phyloP scores from a whole-genome alignment of 2,797 vertebrate genomes.

The Netta rufina region DNA sequence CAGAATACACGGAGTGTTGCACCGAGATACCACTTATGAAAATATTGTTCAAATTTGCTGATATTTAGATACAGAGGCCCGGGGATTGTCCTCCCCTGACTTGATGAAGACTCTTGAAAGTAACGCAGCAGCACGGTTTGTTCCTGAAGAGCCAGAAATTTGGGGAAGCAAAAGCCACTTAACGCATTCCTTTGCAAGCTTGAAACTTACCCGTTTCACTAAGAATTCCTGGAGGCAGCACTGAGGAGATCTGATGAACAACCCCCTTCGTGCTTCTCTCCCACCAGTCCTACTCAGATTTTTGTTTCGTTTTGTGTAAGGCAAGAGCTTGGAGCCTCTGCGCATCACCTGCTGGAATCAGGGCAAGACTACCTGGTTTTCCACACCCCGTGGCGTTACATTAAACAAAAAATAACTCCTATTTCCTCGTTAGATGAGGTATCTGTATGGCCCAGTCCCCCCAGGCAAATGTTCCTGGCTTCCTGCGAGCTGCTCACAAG shows the following conservation, averaged over 20 bases:
- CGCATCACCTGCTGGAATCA: not conserved
- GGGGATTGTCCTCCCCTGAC: not conserved
- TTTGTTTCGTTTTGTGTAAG: not conserved
- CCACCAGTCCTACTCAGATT: not conserved
- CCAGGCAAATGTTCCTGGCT: too few species aligned
- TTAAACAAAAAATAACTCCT: not conserved
- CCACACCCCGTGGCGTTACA: not conserved
- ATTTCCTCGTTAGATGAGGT: not conserved
- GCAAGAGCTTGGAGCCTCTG: not conserved
- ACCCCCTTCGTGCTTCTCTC: not conserved
- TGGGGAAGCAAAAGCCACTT: not conserved
- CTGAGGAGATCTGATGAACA: not conserved
- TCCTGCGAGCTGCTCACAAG: too few species aligned
- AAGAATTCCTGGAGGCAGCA: not conserved
- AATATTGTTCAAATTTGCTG: accelerated
- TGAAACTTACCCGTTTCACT: not conserved
- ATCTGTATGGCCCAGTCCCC: too few species aligned
- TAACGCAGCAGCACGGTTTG: accelerated
- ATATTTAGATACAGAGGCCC: accelerated
- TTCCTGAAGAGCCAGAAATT: not conserved
- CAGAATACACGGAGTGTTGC: not conserved
- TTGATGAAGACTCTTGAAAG: accelerated
- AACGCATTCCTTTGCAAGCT: not conserved
- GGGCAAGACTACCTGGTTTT: not conserved
- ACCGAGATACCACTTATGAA: accelerated